Base-by-base conservation (phyloP, 2,888 invertebrate genomes). In the Ophion costatus region DNA sequence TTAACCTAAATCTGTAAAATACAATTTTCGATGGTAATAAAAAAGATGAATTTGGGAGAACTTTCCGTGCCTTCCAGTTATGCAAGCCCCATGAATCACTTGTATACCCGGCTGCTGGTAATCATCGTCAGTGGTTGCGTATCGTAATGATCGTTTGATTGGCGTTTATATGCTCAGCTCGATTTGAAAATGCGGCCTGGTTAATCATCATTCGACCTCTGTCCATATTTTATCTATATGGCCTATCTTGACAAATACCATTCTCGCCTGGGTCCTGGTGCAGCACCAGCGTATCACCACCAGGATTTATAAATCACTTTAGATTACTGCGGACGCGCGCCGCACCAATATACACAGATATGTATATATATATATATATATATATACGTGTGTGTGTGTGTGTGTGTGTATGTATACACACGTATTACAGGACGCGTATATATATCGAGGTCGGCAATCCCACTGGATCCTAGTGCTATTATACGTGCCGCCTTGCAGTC, bases 261-360 rank as follows among this genome's bases (percentile, higher is more conserved):
- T 67, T 75, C 70, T 80, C 64, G 71, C 45, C 59, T 61, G 45
- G 67, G 22, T 66, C 42, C 42, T 42, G 42, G 22, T 66, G 66
- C 45, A 75, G 66, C 42, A 70, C 64, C 64, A 42, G 45, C 64
- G 75, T 80, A 80, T 79, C 75, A 64, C 77, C 45, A 64, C 56
- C 71, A 76, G 57, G 75, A 76, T 80, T 80, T 83, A 83, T 83
- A 83, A 83, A 83, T 83, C 83, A 83, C 80, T 83, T 80, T 80
- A 80, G 82, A 82, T 82, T 82, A 82, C 82, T 77, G 76, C 78
- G 82, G 82, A 82, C 71, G 76, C 82, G 76, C 70, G 66, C 73
- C 73, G 66, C 73, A 17, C 33, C 78, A 73, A 73, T 80, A 73
- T 81, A 76, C 42, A 22, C 59, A 14, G 17, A n/a, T 59, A 1